Conservation (phyloP, 2,797 vertebrate species). For the Enteromius viviparus region DNA sequence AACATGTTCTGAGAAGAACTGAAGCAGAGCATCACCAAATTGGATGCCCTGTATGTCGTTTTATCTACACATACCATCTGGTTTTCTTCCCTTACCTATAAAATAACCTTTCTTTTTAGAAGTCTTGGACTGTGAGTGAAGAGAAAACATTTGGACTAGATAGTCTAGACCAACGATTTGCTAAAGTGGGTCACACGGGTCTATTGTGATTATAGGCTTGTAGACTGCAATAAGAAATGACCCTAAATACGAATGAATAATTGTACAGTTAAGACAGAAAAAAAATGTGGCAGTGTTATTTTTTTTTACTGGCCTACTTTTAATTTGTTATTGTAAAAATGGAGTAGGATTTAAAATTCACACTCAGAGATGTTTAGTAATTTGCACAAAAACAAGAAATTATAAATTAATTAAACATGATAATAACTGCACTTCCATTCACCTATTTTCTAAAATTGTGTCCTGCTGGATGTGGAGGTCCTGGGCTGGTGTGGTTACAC, state of each 20-base stretch:
- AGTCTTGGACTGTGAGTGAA: neutral
- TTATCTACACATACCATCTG: conserved; percentile 25
- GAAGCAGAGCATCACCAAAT: conserved; percentile 4
- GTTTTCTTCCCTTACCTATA: conserved; percentile 11
- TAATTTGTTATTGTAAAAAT: neutral
- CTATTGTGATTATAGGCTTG: neutral
- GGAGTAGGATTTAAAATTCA: too few relatives aligned
- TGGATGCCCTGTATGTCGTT: neutral
- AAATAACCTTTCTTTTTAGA: conserved; percentile 27
- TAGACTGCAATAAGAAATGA: neutral
- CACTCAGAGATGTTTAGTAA: too few relatives aligned
- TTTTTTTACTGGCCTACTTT: neutral
- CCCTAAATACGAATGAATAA: neutral
- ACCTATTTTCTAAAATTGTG: too few relatives aligned
- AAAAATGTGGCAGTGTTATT: neutral
- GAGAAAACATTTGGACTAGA: neutral
- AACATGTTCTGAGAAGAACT: conserved; percentile 34
- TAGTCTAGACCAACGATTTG: neutral
- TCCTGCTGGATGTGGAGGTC: too few relatives aligned
- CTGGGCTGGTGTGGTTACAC: too few relatives aligned
- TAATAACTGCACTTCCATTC: too few relatives aligned
- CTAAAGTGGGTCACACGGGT: neutral
- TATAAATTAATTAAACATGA: too few relatives aligned
- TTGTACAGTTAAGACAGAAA: neutral
- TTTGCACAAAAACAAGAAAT: too few relatives aligned